Conservation (phyloP, 92 coral and sea anemone genomes). For the Epizoanthus ramosus region DNA sequence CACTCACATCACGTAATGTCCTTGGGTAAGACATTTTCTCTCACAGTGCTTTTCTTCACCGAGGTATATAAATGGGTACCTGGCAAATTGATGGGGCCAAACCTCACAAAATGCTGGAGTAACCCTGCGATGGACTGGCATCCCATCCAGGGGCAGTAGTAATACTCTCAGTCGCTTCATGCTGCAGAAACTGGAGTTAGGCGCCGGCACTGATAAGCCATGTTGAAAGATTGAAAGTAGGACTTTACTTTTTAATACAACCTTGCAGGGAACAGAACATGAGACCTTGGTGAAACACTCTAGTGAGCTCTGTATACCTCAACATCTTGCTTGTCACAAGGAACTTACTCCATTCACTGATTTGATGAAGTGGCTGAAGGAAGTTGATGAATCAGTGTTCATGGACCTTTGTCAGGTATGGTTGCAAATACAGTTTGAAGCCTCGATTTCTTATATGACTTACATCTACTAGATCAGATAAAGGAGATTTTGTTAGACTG, state of each 20-base stretch:
- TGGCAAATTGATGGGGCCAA: too few relatives aligned
- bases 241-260: neutral
- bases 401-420: slow-evolving; percentile 79
- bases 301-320: slow-evolving; percentile 92
- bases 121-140: too few relatives aligned
- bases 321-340: slow-evolving; percentile 89
- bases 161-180: too few relatives aligned
- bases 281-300: slow-evolving; percentile 84
- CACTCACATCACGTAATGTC: too few relatives aligned
- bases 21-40: too few relatives aligned
- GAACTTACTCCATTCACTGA: slow-evolving; percentile 90
- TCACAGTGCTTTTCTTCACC: too few relatives aligned
- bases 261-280: slow-evolving; percentile 71
- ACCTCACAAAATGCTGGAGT: too few relatives aligned
- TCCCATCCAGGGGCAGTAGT: too few relatives aligned
- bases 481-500: neutral
- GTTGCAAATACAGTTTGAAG: neutral
- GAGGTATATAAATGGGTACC: too few relatives aligned
- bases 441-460: neutral
- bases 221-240: too few relatives aligned
- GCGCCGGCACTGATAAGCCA: too few relatives aligned
- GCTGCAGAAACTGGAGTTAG: too few relatives aligned
- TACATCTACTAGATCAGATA: neutral
- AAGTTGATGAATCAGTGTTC: slow-evolving; percentile 78
- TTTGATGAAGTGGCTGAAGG: slow-evolving; percentile 95